A percentile compares a stretch with the other conserved stretches of the same genome.
phyloP scores from a whole-genome alignment of 2,797 vertebrate species.

The Chaunax sp. region DNA sequence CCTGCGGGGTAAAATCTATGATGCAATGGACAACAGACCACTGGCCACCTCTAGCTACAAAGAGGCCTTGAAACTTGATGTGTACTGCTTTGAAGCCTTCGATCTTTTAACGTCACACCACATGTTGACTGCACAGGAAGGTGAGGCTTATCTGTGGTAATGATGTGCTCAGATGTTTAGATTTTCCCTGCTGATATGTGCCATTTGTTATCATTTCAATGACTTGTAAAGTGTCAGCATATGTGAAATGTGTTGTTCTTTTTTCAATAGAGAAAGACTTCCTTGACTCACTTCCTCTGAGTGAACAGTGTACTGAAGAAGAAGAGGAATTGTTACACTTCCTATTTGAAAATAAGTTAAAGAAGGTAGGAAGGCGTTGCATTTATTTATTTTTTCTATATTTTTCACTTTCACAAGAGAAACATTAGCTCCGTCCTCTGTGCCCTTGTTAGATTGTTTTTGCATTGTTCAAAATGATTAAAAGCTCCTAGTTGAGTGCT shows the following conservation, averaged over 20 bases:
- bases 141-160: slow-evolving; percentile 70
- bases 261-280: slow-evolving; percentile 83
- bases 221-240: neutral
- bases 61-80: slow-evolving; percentile 98
- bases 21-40: slow-evolving; percentile 95
- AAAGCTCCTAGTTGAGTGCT: too few species aligned
- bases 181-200: neutral
- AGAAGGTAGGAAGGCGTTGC: slow-evolving; percentile 87
- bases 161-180: neutral
- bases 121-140: slow-evolving; percentile 98
- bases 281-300: slow-evolving; percentile 82
- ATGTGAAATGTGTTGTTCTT: neutral
- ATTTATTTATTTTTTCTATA: neutral
- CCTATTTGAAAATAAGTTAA: slow-evolving; percentile 98
- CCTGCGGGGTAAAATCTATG: slow-evolving; percentile 97
- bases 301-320: slow-evolving; percentile 93
- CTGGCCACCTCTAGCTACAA: slow-evolving; percentile 97
- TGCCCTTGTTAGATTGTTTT: too few species aligned
- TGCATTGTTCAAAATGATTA: too few species aligned
- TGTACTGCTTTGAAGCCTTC: slow-evolving; percentile 99
- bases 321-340: slow-evolving; percentile 95
- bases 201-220: neutral
- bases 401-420: too few species aligned
- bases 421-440: too few species aligned
- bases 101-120: slow-evolving; percentile 98